Conservation (phyloP, 2,888 invertebrate species). For the Sialis fuliginosa region DNA sequence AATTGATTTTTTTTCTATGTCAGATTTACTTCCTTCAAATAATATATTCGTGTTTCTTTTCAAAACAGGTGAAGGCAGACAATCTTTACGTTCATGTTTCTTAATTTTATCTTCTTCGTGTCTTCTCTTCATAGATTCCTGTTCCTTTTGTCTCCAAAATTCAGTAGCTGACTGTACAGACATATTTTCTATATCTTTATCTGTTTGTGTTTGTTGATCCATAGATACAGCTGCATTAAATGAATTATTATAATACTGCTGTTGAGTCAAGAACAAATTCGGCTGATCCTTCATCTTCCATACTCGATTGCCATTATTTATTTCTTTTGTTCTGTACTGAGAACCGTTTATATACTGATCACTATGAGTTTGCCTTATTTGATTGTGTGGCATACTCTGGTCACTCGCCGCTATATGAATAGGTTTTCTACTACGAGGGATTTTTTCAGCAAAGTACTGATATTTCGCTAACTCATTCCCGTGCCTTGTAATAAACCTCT, state of each 20-base stretch:
- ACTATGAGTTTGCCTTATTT: no score
- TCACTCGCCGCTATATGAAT: conserved; percentile 43
- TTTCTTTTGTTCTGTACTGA: conserved; percentile 23
- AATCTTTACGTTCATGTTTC: neutral
- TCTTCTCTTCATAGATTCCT: conserved; percentile 20
- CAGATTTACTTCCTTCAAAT: no score
- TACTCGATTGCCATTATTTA: conserved; percentile 11
- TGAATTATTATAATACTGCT: conserved; percentile 23
- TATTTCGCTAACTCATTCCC: conserved; percentile 21
- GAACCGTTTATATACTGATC: conserved; percentile 29
- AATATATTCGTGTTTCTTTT: no score
- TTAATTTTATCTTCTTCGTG: conserved; percentile 5
- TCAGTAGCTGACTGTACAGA: conserved; percentile 33
- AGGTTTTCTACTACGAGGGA: conserved; percentile 53
- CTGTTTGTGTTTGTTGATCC: no score
- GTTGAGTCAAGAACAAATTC: conserved; percentile 6
- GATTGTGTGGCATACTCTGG: conserved; percentile 22
- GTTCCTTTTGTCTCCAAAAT: conserved; percentile 45
- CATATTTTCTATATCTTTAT: no score
- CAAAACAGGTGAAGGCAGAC: no score
- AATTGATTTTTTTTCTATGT: neutral
- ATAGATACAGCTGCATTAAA: conserved; percentile 13
- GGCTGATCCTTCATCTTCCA: conserved; percentile 7
- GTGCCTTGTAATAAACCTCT: conserved; percentile 13
- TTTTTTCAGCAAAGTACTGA: conserved; percentile 52